phyloP scores from a whole-genome alignment of 2,797 vertebrate genomes.

The Oreochromis grahami region DNA sequence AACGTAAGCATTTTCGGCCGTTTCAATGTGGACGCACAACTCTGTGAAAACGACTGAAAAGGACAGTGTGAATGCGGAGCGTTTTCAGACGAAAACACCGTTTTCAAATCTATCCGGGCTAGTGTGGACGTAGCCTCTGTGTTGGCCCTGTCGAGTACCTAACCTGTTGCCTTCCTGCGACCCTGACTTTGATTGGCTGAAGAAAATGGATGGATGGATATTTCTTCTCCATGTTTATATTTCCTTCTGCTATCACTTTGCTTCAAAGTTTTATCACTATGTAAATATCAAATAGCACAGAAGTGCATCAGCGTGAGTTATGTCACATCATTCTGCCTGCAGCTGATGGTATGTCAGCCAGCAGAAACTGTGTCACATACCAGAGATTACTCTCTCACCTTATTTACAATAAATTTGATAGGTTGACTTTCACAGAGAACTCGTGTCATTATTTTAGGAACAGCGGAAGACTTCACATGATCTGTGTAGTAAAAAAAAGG shows the following conservation, averaged over 20 bases:
- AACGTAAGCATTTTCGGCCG: no score
- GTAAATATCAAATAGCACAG: conserved; percentile 14
- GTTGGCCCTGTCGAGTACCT: not conserved
- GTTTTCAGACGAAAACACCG: no score
- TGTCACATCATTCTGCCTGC: not conserved
- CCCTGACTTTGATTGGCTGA: not conserved
- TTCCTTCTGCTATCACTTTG: not conserved
- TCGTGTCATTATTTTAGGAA: not conserved
- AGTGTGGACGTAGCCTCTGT: not conserved
- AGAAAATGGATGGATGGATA: not conserved
- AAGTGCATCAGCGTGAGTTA: not conserved
- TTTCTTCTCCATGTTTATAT: not conserved
- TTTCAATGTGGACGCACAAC: no score
- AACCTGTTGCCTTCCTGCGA: rapidly evolving
- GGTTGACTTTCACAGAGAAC: not conserved
- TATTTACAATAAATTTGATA: not conserved
- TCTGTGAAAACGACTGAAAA: no score
- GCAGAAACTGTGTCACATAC: conserved; percentile 2
- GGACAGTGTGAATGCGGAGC: no score
- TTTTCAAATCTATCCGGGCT: no score
- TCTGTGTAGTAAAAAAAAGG: not conserved
- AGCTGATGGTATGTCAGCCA: conserved; percentile 11
- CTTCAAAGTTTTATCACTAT: not conserved
- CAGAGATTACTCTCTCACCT: not conserved
- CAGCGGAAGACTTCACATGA: not conserved